Evolutionary conservation across 92 coral and sea anemone genomes (phyloP), one percentile per base, ranked within the genome.

Genomic region (Montipora capitata): DNA sequence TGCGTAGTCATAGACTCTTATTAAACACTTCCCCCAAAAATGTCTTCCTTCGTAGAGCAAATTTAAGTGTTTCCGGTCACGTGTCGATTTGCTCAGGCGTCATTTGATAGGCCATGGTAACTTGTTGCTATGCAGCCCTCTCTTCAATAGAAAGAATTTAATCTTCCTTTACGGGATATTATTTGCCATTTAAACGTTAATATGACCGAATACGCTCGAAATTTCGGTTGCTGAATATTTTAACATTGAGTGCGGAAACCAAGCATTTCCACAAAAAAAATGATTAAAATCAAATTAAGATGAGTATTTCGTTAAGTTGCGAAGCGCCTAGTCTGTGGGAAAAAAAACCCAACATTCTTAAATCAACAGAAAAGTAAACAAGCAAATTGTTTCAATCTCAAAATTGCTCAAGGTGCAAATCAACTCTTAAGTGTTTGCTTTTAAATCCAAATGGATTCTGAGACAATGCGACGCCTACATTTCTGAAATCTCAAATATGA

Each of bases 121-220:
- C 72, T 48, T 10, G 79, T 72, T 72, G 80, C 87, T 58, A 73
- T 3, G 87, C 20, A 6, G 39, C 62, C 79, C 79, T 85, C 48
- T 63, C 82, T 67, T 76, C 76, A 45, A 76, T 74, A 66, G 80
- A 17, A 75, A 85, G 49, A 85, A 75, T 75, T 67, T 64, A 76
- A 75, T 85, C 64, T 76, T 49, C 52, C 52, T 61, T 62, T 75
- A 76, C 54, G 35, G 2, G 82, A 63, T 52, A 76, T 48, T 45
- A 14, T 85, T 85, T 64, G 75, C 63, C 39, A 12, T 76, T 76
- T 54, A 3, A 27, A 39, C 15, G 38, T 14, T 38, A 20, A 63
- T 52, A 18, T 15, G 9, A 5, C 71, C 18, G 44, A 40, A 82
- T 40, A 66, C 20, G 40, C 40, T 14, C 78, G 76, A 15, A 12